Conservation (phyloP, 2,888 invertebrate species). For the Azorinus chamasolen region DNA sequence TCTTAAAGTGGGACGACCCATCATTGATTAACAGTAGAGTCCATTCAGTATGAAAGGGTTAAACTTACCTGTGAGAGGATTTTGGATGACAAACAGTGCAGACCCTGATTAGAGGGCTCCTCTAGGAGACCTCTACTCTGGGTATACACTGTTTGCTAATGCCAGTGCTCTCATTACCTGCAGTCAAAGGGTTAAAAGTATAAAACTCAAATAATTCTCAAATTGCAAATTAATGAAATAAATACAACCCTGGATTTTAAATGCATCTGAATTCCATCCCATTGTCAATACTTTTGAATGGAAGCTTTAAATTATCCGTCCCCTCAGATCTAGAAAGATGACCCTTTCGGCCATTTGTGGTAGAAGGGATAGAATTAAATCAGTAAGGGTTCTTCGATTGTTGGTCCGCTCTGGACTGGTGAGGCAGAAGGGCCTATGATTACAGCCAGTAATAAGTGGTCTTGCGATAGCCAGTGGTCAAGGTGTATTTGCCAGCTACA, state of each 20-base stretch:
- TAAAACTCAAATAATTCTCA: slow-evolving; percentile 21
- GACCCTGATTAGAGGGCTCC: too few relatives aligned
- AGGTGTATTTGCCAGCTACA: neutral
- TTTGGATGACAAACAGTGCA: too few relatives aligned
- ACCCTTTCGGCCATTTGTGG: slow-evolving; percentile 37
- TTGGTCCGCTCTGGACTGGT: slow-evolving; percentile 15
- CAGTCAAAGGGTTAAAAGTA: too few relatives aligned
- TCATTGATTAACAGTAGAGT: too few relatives aligned
- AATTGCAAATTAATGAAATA: slow-evolving; percentile 56
- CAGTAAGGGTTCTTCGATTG: slow-evolving; percentile 9
- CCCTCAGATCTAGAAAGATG: slow-evolving; percentile 35
- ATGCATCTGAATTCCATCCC: slow-evolving; percentile 27
- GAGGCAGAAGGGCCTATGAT: slow-evolving; percentile 29
- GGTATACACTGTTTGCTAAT: too few relatives aligned
- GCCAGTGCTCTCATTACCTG: too few relatives aligned
- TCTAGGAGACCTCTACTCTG: too few relatives aligned
- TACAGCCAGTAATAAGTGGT: slow-evolving; percentile 29
- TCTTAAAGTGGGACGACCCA: too few relatives aligned
- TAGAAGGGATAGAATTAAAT: slow-evolving; percentile 30
- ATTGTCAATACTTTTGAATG: slow-evolving; percentile 34
- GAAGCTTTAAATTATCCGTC: slow-evolving; percentile 49
- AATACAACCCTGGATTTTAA: slow-evolving; percentile 37
- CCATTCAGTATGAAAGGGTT: too few relatives aligned
- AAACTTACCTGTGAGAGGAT: too few relatives aligned
- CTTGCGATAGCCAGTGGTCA: slow-evolving; percentile 12